Conservation (phyloP, 2,113 vertebrate species). For the Channa maculata region DNA sequence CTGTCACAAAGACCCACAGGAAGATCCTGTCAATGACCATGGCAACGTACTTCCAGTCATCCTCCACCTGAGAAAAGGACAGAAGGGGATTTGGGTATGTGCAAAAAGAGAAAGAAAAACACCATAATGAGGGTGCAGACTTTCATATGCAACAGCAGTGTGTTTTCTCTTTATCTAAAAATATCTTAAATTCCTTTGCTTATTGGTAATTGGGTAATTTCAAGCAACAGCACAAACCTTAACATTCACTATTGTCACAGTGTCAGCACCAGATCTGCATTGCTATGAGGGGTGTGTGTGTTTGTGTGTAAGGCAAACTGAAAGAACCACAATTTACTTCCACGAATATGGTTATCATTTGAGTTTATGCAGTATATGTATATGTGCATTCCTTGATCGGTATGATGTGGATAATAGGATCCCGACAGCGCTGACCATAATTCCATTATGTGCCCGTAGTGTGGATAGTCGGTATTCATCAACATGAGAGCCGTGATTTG, state of each 20-base stretch:
- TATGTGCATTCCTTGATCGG: conserved; percentile 26
- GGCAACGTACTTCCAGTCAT: conserved; percentile 95
- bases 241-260: conserved; percentile 23
- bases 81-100: conserved; percentile 6
- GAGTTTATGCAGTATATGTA: neutral
- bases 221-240: conserved; percentile 6
- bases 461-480: conserved; percentile 47
- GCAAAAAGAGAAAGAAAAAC: neutral
- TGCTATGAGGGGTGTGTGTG: neutral
- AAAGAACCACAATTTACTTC: conserved; percentile 4
- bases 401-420: conserved; percentile 72
- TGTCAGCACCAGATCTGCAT: neutral
- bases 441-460: conserved; percentile 44
- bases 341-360: conserved; percentile 1
- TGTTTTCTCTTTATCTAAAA: neutral
- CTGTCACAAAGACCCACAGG: conserved; percentile 92
- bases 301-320: neutral
- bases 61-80: conserved; percentile 86
- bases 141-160: neutral
- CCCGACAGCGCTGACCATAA: conserved; percentile 53
- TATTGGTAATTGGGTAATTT: conserved; percentile 32
- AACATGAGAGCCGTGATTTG: conserved; percentile 48
- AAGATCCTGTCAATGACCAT: conserved; percentile 97
- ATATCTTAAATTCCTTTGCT: conserved; percentile 14
- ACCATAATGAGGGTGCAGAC: neutral